Evolutionary conservation across 2,888 invertebrate genomes (phyloP).

Genomic region (Conchocele bisecta): DNA sequence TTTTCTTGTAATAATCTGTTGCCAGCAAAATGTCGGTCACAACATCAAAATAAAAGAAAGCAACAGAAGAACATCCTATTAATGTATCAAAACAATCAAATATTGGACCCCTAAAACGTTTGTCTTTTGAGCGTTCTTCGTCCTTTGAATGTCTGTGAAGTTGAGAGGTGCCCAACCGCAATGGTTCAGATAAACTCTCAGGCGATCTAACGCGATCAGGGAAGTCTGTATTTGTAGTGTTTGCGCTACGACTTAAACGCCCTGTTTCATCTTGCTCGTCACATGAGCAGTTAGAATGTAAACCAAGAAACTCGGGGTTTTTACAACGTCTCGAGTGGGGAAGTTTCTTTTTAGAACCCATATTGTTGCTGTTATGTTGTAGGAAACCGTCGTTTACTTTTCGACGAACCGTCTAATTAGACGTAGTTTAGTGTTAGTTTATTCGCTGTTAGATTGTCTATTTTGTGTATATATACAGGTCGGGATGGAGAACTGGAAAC

Average conservation of each 20-base stretch:
- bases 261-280: background rate
- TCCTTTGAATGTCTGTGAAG: too few relatives aligned
- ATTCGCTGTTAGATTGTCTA: too few relatives aligned
- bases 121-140: too few relatives aligned
- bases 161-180: too few relatives aligned
- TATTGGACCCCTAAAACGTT: too few relatives aligned
- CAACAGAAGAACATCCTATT: conserved; percentile 53
- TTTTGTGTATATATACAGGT: too few relatives aligned
- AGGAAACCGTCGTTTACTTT: too few relatives aligned
- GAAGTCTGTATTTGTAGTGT: background rate
- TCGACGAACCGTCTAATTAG: too few relatives aligned
- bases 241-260: background rate
- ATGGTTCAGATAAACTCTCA: too few relatives aligned
- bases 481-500: too few relatives aligned
- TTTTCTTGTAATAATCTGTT: conserved; percentile 51
- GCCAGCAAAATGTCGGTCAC: conserved; percentile 61
- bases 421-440: too few relatives aligned
- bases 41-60: conserved; percentile 62
- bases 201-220: background rate
- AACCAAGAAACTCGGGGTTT: background rate
- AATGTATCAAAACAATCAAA: conserved; percentile 58
- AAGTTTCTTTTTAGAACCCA: background rate
- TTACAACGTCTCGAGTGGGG: background rate
- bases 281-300: background rate
- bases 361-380: background rate